Base-by-base conservation (phyloP, 2,888 invertebrate genomes). In the Zaprionus lineosus region DNA sequence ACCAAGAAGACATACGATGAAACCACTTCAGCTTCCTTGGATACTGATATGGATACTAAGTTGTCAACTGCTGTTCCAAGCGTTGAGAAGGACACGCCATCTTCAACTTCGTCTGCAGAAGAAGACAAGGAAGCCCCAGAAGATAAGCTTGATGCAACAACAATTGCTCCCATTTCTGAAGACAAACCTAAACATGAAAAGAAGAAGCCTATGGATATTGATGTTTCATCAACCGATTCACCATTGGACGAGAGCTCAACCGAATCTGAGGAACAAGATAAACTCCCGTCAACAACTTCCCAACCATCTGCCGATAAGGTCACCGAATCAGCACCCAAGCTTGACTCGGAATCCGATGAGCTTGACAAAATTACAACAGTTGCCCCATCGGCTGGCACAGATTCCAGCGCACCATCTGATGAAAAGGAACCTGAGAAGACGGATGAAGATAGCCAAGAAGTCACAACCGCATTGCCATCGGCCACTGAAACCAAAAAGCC, bases 171-270 rank as follows among this genome's bases (percentile, higher is more conserved):
- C 0, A 37, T 31, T 39, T 15, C 66, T 2, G 46, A 59, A 2
- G 51, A 57, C 16, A 36, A 36, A 26, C 37, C 62, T 0, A 1
- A 19, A 1, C 55, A 53, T 1, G 33, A 58, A n/a, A n/a, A n/a
- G 18, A 21, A 62, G 15, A 57, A 71, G 15, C 56, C 78, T 9
- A 16, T 28, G 36, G 64, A 39, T 5, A 34, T 5, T 5, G 58
- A 34, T 12, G 36, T 5, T 18, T 7, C 55, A 15, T 19, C 66
- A 12, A 77, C 74, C 19, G 61, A 56, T 29, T 6, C 3, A n/a
- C 59, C 75, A 15, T 12, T 36, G 14, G 70, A 41, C 12, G 73
- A 60, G 8, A 43, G 29, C 5, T 75, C 74, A 4, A 78, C 76
- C 2, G 79, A 79, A 24, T 59, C 79, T 12, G 51, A 21, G 18